Evolutionary conservation across 2,113 vertebrate species (phyloP).

Genomic region (Salvelinus alpinus): DNA sequence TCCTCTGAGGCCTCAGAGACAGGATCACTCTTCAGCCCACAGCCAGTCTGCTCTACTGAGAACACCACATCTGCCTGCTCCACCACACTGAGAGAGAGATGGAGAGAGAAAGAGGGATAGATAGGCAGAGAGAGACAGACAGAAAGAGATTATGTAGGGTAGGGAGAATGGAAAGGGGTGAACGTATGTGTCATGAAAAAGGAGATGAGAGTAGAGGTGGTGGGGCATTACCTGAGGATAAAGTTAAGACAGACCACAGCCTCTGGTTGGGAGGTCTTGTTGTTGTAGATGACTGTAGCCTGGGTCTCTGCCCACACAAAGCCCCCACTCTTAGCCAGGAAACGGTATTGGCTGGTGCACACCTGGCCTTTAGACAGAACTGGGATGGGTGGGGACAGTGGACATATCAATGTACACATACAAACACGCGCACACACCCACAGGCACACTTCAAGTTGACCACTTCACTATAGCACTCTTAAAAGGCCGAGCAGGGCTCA

Average conservation of each 20-base stretch:
- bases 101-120: not conserved
- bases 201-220: not conserved
- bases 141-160: too few species aligned
- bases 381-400: constrained; percentile 51
- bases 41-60: constrained; percentile 78
- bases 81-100: constrained; percentile 69
- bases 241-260: constrained; percentile 86
- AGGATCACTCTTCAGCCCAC: constrained; percentile 23
- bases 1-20: not conserved
- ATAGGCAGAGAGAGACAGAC: not conserved
- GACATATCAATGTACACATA: not conserved
- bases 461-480: too few species aligned
- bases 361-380: constrained; percentile 89
- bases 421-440: not conserved
- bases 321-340: constrained; percentile 83
- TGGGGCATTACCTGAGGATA: constrained; percentile 77
- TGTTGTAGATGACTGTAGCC: constrained; percentile 87
- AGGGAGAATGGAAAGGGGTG: too few species aligned
- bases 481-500: too few species aligned
- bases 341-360: constrained; percentile 81
- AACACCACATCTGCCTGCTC: constrained; percentile 80
- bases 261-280: constrained; percentile 79
- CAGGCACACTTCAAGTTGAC: too few species aligned
- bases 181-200: too few species aligned
- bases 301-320: constrained; percentile 88